phyloP scores from a whole-genome alignment of 2,113 vertebrate species.

The Rhinolophus ferrumequinum region DNA sequence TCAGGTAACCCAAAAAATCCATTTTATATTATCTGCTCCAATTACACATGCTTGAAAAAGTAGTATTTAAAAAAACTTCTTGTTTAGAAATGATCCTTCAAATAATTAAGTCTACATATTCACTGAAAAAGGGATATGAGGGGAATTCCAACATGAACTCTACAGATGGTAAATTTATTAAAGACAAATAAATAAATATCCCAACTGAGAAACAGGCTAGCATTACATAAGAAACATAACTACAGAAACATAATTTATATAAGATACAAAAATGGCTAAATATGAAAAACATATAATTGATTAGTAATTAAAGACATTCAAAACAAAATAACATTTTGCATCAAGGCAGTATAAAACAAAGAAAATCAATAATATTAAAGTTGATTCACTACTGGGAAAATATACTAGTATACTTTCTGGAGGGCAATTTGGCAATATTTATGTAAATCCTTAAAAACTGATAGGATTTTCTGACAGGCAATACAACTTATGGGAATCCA shows the following conservation, averaged over 20 bases:
- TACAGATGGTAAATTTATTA: not conserved
- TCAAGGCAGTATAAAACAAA: constrained; percentile 4
- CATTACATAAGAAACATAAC: not conserved
- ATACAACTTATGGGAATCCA: not conserved
- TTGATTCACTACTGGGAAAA: not conserved
- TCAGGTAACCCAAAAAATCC: not conserved
- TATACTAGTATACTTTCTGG: not conserved
- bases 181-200: not conserved
- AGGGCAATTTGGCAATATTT: not conserved
- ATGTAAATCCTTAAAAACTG: not conserved
- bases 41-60: not conserved
- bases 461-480: not conserved
- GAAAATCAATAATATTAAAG: not conserved
- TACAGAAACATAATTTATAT: not conserved
- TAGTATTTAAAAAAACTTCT: not conserved
- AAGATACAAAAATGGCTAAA: not conserved
- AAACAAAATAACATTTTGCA: constrained; percentile 3
- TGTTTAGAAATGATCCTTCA: not conserved
- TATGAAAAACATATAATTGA: not conserved
- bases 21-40: not conserved
- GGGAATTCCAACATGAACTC: not conserved
- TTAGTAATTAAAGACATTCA: constrained; percentile 8
- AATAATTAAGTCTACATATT: not conserved
- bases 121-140: not conserved
- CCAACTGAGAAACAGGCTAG: not conserved